phyloP scores from a whole-genome alignment of 2,888 invertebrate genomes.

The Scaptomyza polygonia region DNA sequence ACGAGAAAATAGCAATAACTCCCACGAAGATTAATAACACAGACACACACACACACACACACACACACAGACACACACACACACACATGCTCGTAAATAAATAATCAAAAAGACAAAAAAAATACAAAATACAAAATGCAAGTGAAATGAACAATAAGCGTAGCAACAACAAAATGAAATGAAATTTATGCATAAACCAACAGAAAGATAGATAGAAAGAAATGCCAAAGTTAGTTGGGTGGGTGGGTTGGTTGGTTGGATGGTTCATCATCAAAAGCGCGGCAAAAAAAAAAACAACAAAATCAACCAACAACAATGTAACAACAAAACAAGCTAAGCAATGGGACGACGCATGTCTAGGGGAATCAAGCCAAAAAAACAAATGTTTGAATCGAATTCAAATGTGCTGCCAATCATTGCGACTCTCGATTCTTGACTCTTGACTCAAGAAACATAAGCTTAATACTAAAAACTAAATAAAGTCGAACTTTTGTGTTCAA shows the following conservation, averaged over 20 bases:
- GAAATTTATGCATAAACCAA: conserved; percentile 77
- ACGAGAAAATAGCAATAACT: conserved; percentile 74
- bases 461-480: background rate
- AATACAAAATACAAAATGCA: conserved; percentile 53
- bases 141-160: conserved; percentile 66
- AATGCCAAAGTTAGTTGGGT: conserved; percentile 2
- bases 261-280: conserved; percentile 72
- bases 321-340: conserved; percentile 24
- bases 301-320: conserved; percentile 38
- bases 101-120: conserved; percentile 48
- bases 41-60: conserved; percentile 17
- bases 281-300: conserved; percentile 52
- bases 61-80: conserved; percentile 37
- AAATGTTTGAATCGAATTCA: conserved; percentile 14
- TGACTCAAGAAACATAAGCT: background rate
- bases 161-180: conserved; percentile 70
- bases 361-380: conserved; percentile 2
- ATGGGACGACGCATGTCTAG: conserved; percentile 17
- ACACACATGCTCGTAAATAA: conserved; percentile 54
- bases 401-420: conserved; percentile 1
- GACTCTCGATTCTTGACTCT: too few relatives aligned
- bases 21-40: conserved; percentile 83
- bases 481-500: too few relatives aligned
- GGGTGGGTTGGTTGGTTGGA: conserved; percentile 30
- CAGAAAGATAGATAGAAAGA: conserved; percentile 17